A percentile compares a stretch with the other conserved stretches of the same genome.
Conservation (phyloP, 1,140 invertebrate genomes). For the Drosophila nasuta region DNA sequence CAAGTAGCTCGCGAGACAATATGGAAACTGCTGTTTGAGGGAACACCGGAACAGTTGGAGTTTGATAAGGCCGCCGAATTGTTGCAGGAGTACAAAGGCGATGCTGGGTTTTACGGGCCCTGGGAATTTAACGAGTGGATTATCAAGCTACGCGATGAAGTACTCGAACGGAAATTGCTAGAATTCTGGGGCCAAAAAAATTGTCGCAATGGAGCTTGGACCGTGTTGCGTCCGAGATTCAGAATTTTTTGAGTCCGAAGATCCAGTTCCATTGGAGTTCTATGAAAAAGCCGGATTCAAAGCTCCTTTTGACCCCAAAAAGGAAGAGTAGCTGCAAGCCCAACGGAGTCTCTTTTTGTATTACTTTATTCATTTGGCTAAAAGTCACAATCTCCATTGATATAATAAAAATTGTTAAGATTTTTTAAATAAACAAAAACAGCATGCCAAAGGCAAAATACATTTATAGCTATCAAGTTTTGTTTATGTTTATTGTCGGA, state of each 20-base stretch:
- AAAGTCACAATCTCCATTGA: not conserved
- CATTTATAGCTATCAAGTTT: too few relatives aligned
- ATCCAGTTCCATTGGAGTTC: conserved; percentile 61
- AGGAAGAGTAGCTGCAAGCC: not conserved
- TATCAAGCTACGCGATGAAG: conserved; percentile 62
- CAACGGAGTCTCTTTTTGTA: not conserved
- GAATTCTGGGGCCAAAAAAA: conserved; percentile 70
- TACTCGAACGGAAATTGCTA: conserved; percentile 58
- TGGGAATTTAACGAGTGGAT: conserved; percentile 77
- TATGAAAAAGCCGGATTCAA: conserved; percentile 69
- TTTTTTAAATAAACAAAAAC: conserved; percentile 7
- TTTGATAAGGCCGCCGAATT: conserved; percentile 62
- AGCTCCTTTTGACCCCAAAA: conserved; percentile 55
- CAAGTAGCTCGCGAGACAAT: conserved; percentile 47
- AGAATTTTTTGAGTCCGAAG: conserved; percentile 61
- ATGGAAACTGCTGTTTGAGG: conserved; percentile 66
- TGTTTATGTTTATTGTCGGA: too few relatives aligned
- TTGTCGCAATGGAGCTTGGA: conserved; percentile 70
- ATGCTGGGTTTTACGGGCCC: conserved; percentile 69
- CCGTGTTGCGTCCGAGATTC: conserved; percentile 71
- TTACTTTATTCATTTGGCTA: conserved; percentile 8
- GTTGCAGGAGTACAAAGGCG: conserved; percentile 62
- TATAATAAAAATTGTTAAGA: conserved; percentile 14
- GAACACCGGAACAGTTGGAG: conserved; percentile 24
- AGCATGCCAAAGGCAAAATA: too few relatives aligned